Base-by-base conservation (phyloP, 2,797 vertebrate genomes). In the Chelidonichthys spinosus region DNA sequence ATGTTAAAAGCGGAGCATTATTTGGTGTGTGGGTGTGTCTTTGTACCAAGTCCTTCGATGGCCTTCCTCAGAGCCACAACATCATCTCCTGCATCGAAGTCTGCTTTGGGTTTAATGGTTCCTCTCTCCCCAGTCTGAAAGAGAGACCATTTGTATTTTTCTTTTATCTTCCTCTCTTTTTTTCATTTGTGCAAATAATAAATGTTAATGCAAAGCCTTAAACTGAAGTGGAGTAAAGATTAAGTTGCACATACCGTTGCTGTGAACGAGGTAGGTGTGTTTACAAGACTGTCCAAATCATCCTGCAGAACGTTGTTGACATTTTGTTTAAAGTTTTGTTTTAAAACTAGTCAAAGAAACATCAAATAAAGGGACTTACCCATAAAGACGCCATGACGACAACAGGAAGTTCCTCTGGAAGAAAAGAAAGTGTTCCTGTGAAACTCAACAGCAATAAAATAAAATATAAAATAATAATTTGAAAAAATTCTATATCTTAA, bases 21-120 rank as follows among this genome's bases (percentile, higher is more conserved):
- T 17, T 47, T 11, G 18, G 39, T 5, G 52, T 61, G 15, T 62
- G 40, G 11, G 7, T 36, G 10, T 15, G 42, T 43, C 0, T 46
- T 2, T 2, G 1, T 82, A 96, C 95, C 95, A 7, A 96, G 2
- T 82, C 95, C 96, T 65, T 87, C 70, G 1, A 96, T 93, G 44
- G 95, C 95, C 50, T 94, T 90, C 37, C 55, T 91, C 64, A 97
- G 75, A 7, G 85, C 89, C n/a, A 85, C 87, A 5, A 88, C 95
- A 78, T 96, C 96, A 7, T 79, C 88, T 0, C 71, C 75, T 2
- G 94, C 88, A 73, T 92, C 91, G 68, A 95, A 96, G 61, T 88
- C 62, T 0, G 87, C 43, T 10, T 83, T 90, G 76, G 94, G 85
- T 54, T 78, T 90, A 59, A 96, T 75, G 11, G 93, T 94, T 53